These are phyloP conservation scores for Plebejus anna DNA, from an alignment of 2,888 invertebrate species.

Conservation along the genomic window DNA sequence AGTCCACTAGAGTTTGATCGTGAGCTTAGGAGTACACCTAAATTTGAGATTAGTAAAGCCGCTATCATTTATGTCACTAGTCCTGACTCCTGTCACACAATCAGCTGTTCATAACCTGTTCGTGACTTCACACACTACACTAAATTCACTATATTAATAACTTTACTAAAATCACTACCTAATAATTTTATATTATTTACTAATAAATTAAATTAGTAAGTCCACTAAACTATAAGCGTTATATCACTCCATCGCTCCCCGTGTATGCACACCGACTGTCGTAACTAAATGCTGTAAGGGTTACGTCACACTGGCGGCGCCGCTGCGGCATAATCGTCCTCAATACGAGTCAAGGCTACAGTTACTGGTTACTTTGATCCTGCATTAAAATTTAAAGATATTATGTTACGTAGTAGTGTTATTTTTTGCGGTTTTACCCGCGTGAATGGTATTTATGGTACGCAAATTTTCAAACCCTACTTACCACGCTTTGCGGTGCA, in stretches of 20 bases:
- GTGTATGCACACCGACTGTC: conserved; percentile 5
- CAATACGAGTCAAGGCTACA: neutral
- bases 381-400: neutral
- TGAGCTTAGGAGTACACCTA: neutral
- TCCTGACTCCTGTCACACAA: neutral
- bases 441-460: neutral
- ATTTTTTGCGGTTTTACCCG: neutral
- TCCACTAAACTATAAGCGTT: neutral
- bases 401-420: neutral
- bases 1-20: neutral
- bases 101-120: neutral
- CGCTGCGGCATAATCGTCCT: neutral
- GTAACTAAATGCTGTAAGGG: neutral
- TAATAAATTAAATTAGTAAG: neutral
- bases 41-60: neutral
- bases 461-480: too few relatives aligned
- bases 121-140: neutral
- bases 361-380: neutral
- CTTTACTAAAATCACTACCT: neutral
- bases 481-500: too few relatives aligned
- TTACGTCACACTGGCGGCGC: neutral
- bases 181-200: neutral
- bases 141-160: neutral
- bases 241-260: conserved; percentile 8
- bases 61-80: neutral